phyloP scores from a whole-genome alignment of 2,113 vertebrate genomes.

The Origma solitaria region DNA sequence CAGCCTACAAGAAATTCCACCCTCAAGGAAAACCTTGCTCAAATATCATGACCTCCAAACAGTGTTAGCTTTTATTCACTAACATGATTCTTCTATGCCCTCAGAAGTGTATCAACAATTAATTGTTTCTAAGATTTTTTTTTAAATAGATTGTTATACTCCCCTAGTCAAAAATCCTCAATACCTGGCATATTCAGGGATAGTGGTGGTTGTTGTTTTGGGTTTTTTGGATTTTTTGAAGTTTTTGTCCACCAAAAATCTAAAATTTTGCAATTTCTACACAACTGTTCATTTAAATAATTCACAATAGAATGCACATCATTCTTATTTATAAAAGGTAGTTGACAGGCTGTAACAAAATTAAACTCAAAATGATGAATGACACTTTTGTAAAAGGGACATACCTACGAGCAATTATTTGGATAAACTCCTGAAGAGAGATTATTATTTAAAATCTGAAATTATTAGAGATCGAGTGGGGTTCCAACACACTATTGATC shows the following conservation, averaged over 20 bases:
- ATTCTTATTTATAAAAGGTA: neutral
- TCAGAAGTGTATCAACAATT: neutral
- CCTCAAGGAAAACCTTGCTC: neutral
- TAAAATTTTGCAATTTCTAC: neutral
- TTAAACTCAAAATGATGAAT: neutral
- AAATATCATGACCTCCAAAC: neutral
- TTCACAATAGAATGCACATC: neutral
- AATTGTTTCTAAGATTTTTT: neutral
- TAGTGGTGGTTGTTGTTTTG: neutral
- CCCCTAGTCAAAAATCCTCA: neutral
- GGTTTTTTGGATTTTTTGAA: neutral
- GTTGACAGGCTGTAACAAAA: neutral
- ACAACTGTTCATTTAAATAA: neutral
- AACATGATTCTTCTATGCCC: neutral
- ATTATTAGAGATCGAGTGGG: neutral
- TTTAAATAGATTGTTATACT: neutral
- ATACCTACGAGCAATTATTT: neutral
- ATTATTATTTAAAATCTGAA: neutral
- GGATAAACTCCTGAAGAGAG: neutral
- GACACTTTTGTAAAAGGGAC: neutral
- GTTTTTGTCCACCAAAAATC: neutral
- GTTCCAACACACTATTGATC: neutral
- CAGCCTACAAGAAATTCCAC: neutral
- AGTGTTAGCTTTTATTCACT: neutral
- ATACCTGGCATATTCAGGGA: neutral